These are phyloP conservation scores for Sciaenops ocellatus DNA, from an alignment of 2,797 vertebrate species.

Conservation along the genomic window DNA sequence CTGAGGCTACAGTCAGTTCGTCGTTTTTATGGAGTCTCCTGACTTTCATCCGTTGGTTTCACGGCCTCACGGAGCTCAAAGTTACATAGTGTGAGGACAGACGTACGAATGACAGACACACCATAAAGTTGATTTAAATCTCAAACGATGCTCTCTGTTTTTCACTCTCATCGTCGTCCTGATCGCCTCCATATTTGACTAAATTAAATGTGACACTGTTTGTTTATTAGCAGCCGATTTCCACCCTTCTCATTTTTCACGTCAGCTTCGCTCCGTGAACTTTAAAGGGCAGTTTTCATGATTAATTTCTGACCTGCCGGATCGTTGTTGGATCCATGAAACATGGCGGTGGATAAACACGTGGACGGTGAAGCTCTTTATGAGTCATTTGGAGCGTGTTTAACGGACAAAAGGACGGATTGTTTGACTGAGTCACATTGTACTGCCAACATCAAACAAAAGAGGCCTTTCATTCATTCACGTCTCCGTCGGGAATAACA, in stretches of 20 bases:
- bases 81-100: no score
- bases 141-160: background rate
- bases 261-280: constrained; percentile 2
- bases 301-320: background rate
- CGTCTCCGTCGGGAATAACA: background rate
- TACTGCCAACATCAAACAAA: constrained; percentile 14
- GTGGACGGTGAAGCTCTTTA: background rate
- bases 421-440: background rate
- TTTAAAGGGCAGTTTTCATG: constrained; percentile 14
- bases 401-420: constrained; percentile 2
- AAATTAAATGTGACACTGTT: background rate
- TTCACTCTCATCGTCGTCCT: background rate
- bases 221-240: background rate
- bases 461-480: constrained; percentile 13
- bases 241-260: background rate
- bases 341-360: background rate
- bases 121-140: no score
- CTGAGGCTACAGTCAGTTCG: no score
- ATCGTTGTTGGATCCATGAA: background rate
- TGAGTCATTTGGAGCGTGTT: background rate
- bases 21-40: no score
- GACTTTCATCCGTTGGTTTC: no score
- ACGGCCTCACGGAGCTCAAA: no score
- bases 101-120: no score
- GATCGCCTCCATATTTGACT: background rate